phyloP scores from a whole-genome alignment of 2,888 invertebrate genomes.

The Lepidonotus clava region DNA sequence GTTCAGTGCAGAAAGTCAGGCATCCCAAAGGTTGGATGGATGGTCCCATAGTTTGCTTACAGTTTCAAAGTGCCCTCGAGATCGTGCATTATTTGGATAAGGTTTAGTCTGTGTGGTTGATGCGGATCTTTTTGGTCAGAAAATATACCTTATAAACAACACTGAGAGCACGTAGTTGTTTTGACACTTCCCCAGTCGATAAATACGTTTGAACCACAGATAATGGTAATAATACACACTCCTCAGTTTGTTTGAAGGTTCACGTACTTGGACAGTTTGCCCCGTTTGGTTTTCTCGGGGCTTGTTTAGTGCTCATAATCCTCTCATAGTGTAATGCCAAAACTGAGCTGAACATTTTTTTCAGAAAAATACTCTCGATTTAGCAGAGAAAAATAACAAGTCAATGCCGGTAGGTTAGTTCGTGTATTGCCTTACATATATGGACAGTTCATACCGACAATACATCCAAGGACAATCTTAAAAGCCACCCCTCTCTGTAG shows the following conservation, averaged over 20 bases:
- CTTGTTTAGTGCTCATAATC: too few species aligned
- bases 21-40: not conserved
- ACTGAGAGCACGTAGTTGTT: not conserved
- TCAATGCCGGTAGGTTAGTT: not conserved
- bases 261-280: too few species aligned
- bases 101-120: not conserved
- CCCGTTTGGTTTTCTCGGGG: too few species aligned
- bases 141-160: not conserved
- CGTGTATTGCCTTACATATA: too few species aligned
- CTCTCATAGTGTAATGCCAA: too few species aligned
- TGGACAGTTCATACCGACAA: too few species aligned
- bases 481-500: not conserved
- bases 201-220: not conserved
- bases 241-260: too few species aligned
- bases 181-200: too few species aligned
- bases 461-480: not conserved
- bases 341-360: not conserved
- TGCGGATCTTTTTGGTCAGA: not conserved
- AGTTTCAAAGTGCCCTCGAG: not conserved
- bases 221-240: not conserved
- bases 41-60: not conserved
- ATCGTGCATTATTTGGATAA: not conserved
- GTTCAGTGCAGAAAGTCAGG: not conserved
- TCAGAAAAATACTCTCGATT: slow-evolving; percentile 13
- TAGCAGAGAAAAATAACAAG: not conserved